Evolutionary conservation across 2,888 invertebrate genomes (phyloP).

Genomic region (Apamea crenata): DNA sequence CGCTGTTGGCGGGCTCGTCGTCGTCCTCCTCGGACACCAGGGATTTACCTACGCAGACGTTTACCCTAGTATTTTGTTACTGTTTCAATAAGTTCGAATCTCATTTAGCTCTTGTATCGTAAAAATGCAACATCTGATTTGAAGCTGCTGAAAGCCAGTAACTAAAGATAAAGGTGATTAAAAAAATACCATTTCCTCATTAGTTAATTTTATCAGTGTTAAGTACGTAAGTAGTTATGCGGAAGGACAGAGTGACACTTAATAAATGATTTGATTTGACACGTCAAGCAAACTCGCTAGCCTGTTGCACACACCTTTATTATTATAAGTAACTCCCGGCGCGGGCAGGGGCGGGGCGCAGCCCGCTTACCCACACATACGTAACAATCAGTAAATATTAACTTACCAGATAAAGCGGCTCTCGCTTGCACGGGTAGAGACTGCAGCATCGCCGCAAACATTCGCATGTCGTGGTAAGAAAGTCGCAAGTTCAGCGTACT

Average conservation of each 20-base stretch:
- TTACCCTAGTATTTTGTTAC: background rate
- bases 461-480: constrained; percentile 97
- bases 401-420: constrained; percentile 86
- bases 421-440: constrained; percentile 96
- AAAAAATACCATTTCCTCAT: background rate
- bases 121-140: background rate
- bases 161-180: background rate
- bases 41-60: constrained; percentile 69
- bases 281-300: no score
- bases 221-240: no score
- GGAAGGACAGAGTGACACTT: no score
- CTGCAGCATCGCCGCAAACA: constrained; percentile 97
- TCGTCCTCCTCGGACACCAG: constrained; percentile 55
- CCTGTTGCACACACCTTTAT: no score
- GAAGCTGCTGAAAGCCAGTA: background rate
- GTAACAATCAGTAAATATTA: background rate
- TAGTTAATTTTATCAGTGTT: background rate
- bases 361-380: no score
- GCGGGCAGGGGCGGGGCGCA: no score
- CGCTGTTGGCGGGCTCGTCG: constrained; percentile 84
- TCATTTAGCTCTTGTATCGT: background rate
- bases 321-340: no score
- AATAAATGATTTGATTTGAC: no score
- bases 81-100: background rate
- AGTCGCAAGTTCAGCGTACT: constrained; percentile 95